Percentiles rank a stretch among this genome's conserved stretches.
Evolutionary conservation across 2,888 invertebrate species (phyloP).

Genomic region (Tortrix viridana): DNA sequence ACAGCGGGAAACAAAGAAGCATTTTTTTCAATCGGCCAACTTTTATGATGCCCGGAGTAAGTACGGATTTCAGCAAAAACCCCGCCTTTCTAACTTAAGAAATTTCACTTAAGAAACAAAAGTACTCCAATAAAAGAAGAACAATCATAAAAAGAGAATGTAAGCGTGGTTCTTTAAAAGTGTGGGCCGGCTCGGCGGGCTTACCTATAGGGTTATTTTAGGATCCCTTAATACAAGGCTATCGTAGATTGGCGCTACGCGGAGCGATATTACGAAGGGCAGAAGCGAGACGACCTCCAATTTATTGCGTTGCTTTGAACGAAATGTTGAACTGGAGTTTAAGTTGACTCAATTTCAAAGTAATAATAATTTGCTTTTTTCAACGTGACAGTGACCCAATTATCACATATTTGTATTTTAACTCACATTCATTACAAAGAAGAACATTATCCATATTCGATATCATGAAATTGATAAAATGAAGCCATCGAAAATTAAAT

Average conservation of each 20-base stretch:
- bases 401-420: no score
- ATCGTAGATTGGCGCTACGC: constrained; percentile 6
- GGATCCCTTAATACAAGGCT: constrained; percentile 24
- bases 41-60: constrained; percentile 77
- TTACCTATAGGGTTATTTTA: constrained; percentile 32
- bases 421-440: no score
- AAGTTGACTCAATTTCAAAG: no score
- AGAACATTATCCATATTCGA: no score
- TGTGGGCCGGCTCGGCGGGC: constrained; percentile 47
- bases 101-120: constrained; percentile 83
- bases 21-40: constrained; percentile 77
- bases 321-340: no score
- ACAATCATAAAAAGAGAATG: constrained; percentile 81
- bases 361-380: no score
- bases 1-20: constrained; percentile 52
- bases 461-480: no score
- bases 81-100: constrained; percentile 76
- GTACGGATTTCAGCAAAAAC: constrained; percentile 77
- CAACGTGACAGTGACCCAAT: no score
- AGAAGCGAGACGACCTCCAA: constrained; percentile 1
- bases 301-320: not conserved
- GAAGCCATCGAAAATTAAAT: no score
- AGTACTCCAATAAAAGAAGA: constrained; percentile 83
- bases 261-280: not conserved
- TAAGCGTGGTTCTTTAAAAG: constrained; percentile 69